Evolutionary conservation across 2,888 invertebrate species (phyloP).

Genomic region (Nomada goodeniana): DNA sequence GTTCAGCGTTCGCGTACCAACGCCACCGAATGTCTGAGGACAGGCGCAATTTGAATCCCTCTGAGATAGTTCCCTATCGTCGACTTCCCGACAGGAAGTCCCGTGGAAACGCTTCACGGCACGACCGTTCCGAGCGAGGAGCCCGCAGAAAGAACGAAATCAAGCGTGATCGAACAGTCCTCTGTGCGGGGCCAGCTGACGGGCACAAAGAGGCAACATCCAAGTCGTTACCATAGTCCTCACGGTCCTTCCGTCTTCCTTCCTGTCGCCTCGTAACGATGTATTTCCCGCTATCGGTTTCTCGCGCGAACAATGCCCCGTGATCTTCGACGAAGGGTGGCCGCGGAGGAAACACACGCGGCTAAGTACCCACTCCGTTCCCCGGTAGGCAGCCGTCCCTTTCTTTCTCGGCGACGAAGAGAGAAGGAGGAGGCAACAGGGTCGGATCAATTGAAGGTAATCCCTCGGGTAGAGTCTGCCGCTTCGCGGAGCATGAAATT

Average conservation of each 20-base stretch:
- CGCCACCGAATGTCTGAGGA: neutral
- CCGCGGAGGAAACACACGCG: conserved; percentile 46
- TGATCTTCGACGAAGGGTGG: conserved; percentile 51
- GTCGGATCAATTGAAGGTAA: conserved; percentile 82
- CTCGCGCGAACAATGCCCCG: conserved; percentile 75
- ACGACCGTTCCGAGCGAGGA: conserved; percentile 12
- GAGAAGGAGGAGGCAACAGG: conserved; percentile 72
- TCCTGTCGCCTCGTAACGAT: conserved; percentile 77
- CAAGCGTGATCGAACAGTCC: conserved; percentile 68
- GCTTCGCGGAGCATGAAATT: conserved; percentile 82
- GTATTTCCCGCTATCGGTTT: conserved; percentile 81
- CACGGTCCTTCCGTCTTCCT: conserved; percentile 65
- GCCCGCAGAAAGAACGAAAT: conserved; percentile 65
- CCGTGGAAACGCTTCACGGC: conserved; percentile 15
- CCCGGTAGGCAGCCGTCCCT: conserved; percentile 27
- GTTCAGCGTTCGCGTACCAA: neutral
- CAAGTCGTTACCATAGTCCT: conserved; percentile 72
- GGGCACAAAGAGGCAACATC: conserved; percentile 62
- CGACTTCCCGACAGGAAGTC: conserved; percentile 23
- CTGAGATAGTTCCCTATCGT: conserved; percentile 6
- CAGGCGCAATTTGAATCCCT: conserved; percentile 17
- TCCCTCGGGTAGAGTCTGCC: conserved; percentile 82
- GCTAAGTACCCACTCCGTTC: conserved; percentile 41
- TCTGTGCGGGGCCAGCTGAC: conserved; percentile 34
- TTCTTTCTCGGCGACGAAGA: conserved; percentile 22